Percentiles rank a stretch among this genome's conserved stretches.
Evolutionary conservation across 2,113 vertebrate species (phyloP).

Genomic region (Odobenus rosmarus): DNA sequence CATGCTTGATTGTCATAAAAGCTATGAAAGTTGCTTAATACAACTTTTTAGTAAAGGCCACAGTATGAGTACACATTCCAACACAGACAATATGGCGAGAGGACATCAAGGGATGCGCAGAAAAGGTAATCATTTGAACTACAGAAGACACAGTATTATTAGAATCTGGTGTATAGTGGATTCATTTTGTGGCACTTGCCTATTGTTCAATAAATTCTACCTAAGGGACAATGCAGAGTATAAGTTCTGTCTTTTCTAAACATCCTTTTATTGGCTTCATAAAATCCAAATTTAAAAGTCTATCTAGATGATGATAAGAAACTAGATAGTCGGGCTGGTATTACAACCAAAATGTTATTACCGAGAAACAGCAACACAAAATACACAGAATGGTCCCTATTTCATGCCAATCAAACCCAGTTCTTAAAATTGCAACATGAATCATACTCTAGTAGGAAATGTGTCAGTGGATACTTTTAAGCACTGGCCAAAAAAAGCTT

Average conservation of each 20-base stretch:
- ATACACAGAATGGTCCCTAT: background rate
- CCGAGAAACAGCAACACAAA: background rate
- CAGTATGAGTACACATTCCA: background rate
- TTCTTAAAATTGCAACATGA: slow-evolving; percentile 34
- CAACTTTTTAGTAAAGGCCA: background rate
- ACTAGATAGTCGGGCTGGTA: background rate
- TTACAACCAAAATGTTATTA: background rate
- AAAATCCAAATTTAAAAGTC: slow-evolving; percentile 43
- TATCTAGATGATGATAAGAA: background rate
- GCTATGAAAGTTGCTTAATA: too few relatives aligned
- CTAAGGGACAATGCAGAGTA: background rate
- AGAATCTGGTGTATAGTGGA: background rate
- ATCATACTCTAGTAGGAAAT: background rate
- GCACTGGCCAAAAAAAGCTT: slow-evolving; percentile 4
- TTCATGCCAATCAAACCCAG: slow-evolving; percentile 14
- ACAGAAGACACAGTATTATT: background rate
- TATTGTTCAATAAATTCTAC: background rate
- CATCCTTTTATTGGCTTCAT: slow-evolving; percentile 5
- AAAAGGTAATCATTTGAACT: background rate
- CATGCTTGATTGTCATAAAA: too few relatives aligned
- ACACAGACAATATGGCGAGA: background rate
- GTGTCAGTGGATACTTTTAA: slow-evolving; percentile 3
- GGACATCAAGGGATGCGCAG: background rate
- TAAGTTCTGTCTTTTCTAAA: slow-evolving; percentile 45
- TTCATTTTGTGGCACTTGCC: background rate